Base-by-base conservation (phyloP, 2,888 invertebrate genomes). In the Drosophila flavopinicola region DNA sequence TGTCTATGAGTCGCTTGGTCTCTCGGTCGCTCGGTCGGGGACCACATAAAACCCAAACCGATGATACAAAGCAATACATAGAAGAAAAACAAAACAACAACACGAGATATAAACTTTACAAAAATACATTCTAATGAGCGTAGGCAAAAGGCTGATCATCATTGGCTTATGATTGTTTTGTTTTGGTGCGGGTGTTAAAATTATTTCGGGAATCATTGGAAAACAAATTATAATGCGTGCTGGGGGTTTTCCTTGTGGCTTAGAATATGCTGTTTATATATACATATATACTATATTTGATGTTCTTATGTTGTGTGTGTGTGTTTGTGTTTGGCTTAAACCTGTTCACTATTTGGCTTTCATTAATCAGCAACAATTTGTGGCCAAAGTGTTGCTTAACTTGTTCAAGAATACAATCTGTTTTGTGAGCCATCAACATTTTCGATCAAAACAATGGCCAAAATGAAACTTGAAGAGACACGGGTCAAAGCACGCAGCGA, bases 401-500 rank as follows among this genome's bases (percentile, higher is more conserved):
- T 85, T 85, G 85, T 75, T 85, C 70, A 70, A 67, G 65, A 72
- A 67, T 11, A 67, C 64, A 67, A 72, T 56, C 65, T 58, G 33
- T 29, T 27, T 39, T 29, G 24, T 66, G 23, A 60, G 47, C 23
- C 38, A 57, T 53, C 42, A 37, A 49, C 41, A 57, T 59, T 41
- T 68, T 44, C 17, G 61, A 75, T 82, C 41, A 58, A 65, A 75
- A 63, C 78, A 75, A 78, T 75, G 58, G 58, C 45, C 48, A 65
- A 60, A n/a, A n/a, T n/a, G n/a, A n/a, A 68, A 25, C 37, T 24
- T 51, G 37, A 11, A 30, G 20, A 13, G 32, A 10, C 47, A 35
- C 69, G 69, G 80, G 85, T 80, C 85, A 85, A 85, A 73, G 78
- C 83, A 70, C 80, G 83, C 73, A 54, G 7, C 24, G 80, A 80